Evolutionary conservation across 2,797 vertebrate species (phyloP), one percentile per base, ranked within the genome.

Genomic region (Phataginus tetradactyla): DNA sequence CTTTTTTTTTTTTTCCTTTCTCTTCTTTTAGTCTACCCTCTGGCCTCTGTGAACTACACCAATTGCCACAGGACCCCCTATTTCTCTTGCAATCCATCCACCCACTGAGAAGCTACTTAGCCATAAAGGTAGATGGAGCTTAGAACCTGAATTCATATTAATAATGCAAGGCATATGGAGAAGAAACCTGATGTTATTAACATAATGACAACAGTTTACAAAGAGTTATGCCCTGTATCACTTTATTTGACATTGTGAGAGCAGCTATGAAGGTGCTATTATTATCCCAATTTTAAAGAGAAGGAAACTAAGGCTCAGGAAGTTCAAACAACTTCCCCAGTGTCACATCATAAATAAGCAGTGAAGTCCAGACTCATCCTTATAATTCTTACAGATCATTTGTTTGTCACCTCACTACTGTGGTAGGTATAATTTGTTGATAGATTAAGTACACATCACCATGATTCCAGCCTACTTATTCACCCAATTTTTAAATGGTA

Each of bases 251-350:
- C 61, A 66, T 68, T 13, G 21, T 57, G 69, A 95, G 18, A 75
- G 15, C n/a, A 89, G 64, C 21, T 37, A 69, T 21, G 18, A 97
- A 94, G 49, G 49, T 94, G 63, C 55, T 94, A 77, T 77, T 63
- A 86, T 55, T 81, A 93, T 34, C 21, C 14, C 27, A 90, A 7
- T 69, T 96, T 96, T 78, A 96, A 37, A 96, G 21, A 91, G 14
- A 92, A 88, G 34, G 61, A 84, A 96, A 95, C 23, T 32, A 77
- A 78, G 79, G 32, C 55, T 95, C 91, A 93, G 21, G 78, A 74
- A 94, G 81, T 86, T 94, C 72, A 92, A 81, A 94, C n/a, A 25
- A 83, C 29, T 91, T 83, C 39, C 23, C 51, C 32, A 91, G 86
- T 20, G 79, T 80, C 53, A 61, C n/a, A 72, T 66, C 63, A 86